These are phyloP conservation scores for Orbicella faveolata DNA, from an alignment of 64 coral and sea anemone species.

Conservation along the genomic window DNA sequence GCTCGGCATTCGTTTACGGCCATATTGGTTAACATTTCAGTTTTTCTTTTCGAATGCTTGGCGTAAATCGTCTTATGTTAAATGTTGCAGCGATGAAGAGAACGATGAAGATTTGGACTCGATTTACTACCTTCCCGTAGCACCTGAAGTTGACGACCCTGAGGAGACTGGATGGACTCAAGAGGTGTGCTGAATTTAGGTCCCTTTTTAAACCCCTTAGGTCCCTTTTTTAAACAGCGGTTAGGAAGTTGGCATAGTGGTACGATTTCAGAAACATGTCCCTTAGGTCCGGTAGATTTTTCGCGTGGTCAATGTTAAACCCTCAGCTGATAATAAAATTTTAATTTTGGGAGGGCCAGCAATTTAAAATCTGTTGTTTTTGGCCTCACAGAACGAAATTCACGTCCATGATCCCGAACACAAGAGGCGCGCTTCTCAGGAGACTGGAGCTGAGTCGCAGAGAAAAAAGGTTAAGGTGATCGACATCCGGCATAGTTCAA, in stretches of 20 bases:
- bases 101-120: conserved; percentile 63
- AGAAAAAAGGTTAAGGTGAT: conserved; percentile 73
- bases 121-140: conserved; percentile 59
- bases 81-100: conserved; percentile 56
- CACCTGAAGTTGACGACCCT: conserved; percentile 66
- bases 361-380: neutral
- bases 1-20: no score
- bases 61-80: neutral
- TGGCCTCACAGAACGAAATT: conserved; percentile 22
- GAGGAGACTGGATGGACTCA: conserved; percentile 65
- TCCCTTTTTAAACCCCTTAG: neutral
- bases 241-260: no score
- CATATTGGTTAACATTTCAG: neutral
- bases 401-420: conserved; percentile 39
- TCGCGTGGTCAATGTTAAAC: no score
- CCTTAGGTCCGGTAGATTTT: no score
- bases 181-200: conserved; percentile 18
- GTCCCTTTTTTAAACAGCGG: no score
- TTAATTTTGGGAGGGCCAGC: no score
- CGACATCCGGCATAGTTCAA: conserved; percentile 45
- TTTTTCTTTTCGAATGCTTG: neutral
- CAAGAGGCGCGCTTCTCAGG: conserved; percentile 28
- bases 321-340: no score
- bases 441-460: conserved; percentile 34
- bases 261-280: no score